Evolutionary conservation across 1,140 invertebrate species (phyloP).

Genomic region (Nylanderia fulva): DNA sequence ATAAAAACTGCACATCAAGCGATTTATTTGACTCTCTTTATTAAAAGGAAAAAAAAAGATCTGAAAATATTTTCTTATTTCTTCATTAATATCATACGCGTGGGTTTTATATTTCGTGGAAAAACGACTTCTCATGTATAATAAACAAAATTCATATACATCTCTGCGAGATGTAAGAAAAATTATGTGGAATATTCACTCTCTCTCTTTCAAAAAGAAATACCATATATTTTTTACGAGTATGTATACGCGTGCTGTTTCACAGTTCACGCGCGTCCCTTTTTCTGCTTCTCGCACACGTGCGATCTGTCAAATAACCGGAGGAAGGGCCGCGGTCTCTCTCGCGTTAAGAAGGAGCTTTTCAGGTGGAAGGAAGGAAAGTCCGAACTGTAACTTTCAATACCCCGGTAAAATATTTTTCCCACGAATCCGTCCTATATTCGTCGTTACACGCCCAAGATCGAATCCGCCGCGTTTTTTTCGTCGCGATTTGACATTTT

Average conservation of each 20-base stretch:
- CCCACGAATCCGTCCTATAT: background rate
- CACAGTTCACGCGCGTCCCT: background rate
- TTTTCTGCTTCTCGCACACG: background rate
- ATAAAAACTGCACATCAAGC: too few relatives aligned
- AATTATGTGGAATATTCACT: too few relatives aligned
- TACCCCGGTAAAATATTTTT: conserved; percentile 29
- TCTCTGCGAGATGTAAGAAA: background rate
- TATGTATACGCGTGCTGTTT: conserved; percentile 12
- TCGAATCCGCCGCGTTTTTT: conserved; percentile 8
- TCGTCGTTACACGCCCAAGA: background rate
- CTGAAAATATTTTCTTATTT: too few relatives aligned
- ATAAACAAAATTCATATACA: background rate
- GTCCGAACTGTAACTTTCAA: conserved; percentile 23
- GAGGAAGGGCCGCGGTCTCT: background rate
- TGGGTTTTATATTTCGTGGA: too few relatives aligned
- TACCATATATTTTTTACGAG: too few relatives aligned
- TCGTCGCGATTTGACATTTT: conserved; percentile 3
- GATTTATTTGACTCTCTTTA: too few relatives aligned
- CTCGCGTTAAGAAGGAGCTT: conserved; percentile 11
- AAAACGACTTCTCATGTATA: too few relatives aligned
- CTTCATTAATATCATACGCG: too few relatives aligned
- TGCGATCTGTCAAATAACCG: conserved; percentile 24
- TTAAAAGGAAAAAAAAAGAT: too few relatives aligned
- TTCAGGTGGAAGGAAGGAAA: background rate
- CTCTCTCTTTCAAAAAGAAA: too few relatives aligned